These are phyloP conservation scores for Lampris megalopsis DNA, from an alignment of 2,113 vertebrate species.

Conservation along the genomic window DNA sequence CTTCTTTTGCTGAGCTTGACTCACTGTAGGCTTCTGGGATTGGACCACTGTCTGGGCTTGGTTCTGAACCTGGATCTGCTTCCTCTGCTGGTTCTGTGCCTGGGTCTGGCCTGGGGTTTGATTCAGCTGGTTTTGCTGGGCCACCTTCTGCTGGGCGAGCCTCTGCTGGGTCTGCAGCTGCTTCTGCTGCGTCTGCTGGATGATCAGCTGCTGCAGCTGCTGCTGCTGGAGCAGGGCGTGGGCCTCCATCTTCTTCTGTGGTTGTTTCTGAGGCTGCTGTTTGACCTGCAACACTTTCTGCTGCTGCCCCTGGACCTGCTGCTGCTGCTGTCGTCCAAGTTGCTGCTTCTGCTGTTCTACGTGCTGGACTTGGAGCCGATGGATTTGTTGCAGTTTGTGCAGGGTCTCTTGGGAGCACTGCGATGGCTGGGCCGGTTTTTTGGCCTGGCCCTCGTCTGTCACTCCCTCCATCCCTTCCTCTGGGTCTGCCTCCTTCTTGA, in stretches of 20 bases:
- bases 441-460: conserved; percentile 57
- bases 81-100: conserved; percentile 53
- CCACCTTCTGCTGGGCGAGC: conserved; percentile 49
- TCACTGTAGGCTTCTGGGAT: conserved; percentile 40
- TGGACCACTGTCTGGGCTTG: conserved; percentile 52
- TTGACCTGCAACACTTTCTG: conserved; percentile 57
- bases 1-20: conserved; percentile 63
- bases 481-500: conserved; percentile 76
- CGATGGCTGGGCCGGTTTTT: conserved; percentile 49
- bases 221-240: conserved; percentile 70
- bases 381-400: conserved; percentile 79
- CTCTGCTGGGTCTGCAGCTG: conserved; percentile 57
- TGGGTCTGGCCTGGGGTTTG: conserved; percentile 47
- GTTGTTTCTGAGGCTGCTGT: conserved; percentile 49
- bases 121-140: conserved; percentile 54
- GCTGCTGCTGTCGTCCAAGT: conserved; percentile 37
- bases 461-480: conserved; percentile 77
- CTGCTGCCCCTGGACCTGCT: conserved; percentile 30
- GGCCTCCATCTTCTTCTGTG: conserved; percentile 57
- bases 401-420: conserved; percentile 82
- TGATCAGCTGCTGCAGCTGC: conserved; percentile 77
- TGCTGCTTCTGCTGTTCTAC: conserved; percentile 62
- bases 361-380: conserved; percentile 74
- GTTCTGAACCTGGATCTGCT: conserved; percentile 67
- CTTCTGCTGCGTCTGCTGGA: conserved; percentile 76